Conservation (phyloP, 2,797 vertebrate species). For the Oreochromis grahami region DNA sequence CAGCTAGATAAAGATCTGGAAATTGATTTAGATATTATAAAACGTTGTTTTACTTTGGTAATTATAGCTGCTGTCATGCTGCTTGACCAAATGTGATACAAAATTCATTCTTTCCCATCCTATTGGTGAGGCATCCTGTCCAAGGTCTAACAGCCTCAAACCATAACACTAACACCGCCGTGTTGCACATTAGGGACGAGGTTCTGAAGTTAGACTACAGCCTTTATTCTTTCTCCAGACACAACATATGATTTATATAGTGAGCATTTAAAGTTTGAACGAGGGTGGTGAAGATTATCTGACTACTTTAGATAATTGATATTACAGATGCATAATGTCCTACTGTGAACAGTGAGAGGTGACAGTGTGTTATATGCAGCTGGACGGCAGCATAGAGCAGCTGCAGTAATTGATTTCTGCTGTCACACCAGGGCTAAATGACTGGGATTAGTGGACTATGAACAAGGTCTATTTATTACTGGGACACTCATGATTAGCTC, state of each 20-base stretch:
- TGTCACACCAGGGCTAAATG: constrained; percentile 51
- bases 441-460: constrained; percentile 66
- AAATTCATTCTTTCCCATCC: not conserved
- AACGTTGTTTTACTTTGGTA: not conserved
- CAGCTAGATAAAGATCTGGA: not conserved
- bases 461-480: constrained; percentile 69
- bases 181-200: not conserved
- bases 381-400: constrained; percentile 34
- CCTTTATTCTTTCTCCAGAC: not conserved
- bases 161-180: not conserved
- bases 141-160: not conserved
- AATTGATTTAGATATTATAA: not conserved
- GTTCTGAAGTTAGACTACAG: not conserved
- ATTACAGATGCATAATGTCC: not conserved
- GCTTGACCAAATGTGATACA: not conserved
- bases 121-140: not conserved
- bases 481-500: constrained; percentile 66
- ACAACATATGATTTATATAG: not conserved
- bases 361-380: not conserved
- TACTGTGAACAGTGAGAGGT: not conserved
- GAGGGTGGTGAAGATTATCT: not conserved
- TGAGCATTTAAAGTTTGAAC: not conserved
- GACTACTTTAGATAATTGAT: not conserved
- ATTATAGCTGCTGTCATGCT: not conserved
- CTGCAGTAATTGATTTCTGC: constrained; percentile 67